Conservation (phyloP, 2,113 vertebrate species). For the Entelurus aequoreus region DNA sequence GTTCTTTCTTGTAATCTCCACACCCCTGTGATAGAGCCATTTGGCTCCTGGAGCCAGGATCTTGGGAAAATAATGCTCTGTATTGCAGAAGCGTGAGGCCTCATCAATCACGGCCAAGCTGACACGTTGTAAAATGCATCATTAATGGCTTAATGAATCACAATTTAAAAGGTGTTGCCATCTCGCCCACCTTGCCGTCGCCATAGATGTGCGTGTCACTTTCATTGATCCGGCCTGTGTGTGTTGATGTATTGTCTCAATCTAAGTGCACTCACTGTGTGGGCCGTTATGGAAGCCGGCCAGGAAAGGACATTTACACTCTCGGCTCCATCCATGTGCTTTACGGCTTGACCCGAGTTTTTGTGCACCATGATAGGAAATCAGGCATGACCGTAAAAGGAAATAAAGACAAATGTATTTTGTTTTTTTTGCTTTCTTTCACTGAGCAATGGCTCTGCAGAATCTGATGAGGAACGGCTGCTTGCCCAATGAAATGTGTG, state of each 20-base stretch:
- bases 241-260: constrained; percentile 66
- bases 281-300: constrained; percentile 59
- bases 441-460: too few species aligned
- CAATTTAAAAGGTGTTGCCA: constrained; percentile 55
- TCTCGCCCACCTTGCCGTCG: constrained; percentile 30
- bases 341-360: constrained; percentile 22
- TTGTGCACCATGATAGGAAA: constrained; percentile 26
- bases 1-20: constrained; percentile 4
- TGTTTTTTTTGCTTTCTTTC: neutral
- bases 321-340: constrained; percentile 35
- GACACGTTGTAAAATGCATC: constrained; percentile 64
- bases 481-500: too few species aligned
- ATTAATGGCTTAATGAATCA: constrained; percentile 74
- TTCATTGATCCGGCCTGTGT: constrained; percentile 62
- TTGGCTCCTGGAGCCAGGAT: constrained; percentile 20
- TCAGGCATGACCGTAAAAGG: constrained; percentile 38
- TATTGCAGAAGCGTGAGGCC: constrained; percentile 45
- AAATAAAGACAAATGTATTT: neutral
- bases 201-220: constrained; percentile 53
- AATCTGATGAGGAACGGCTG: too few species aligned
- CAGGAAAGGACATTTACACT: constrained; percentile 56
- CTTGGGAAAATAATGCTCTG: constrained; percentile 23
- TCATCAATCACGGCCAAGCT: constrained; percentile 57
- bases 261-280: constrained; percentile 68
- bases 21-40: constrained; percentile 20